Conservation (phyloP, 2,113 vertebrate genomes). For the Strix uralensis region DNA sequence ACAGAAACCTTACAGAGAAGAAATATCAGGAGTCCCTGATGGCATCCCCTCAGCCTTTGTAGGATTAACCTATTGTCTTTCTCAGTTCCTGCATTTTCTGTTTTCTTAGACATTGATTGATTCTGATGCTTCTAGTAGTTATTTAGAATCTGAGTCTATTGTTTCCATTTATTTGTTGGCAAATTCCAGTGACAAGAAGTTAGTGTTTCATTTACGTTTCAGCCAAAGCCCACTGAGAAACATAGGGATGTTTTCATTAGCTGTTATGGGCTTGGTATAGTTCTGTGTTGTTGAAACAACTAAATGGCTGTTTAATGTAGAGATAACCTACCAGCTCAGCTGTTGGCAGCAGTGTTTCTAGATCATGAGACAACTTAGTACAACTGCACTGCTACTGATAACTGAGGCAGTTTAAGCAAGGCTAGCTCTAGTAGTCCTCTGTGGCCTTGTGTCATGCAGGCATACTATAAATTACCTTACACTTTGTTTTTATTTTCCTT, state of each 20-base stretch:
- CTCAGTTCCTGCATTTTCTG: background rate
- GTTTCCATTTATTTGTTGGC: background rate
- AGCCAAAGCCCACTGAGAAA: background rate
- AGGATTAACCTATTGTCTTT: background rate
- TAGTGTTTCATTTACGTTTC: background rate
- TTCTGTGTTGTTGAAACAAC: background rate
- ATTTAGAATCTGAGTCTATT: background rate
- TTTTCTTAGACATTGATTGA: background rate
- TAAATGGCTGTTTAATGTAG: background rate
- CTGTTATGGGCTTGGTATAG: background rate
- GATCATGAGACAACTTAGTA: background rate
- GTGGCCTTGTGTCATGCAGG: background rate
- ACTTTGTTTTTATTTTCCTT: conserved; percentile 4
- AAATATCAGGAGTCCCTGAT: background rate
- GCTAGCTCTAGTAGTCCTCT: background rate
- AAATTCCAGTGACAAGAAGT: background rate
- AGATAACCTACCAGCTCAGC: background rate
- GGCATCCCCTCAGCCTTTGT: background rate
- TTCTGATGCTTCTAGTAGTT: background rate
- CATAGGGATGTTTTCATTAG: background rate
- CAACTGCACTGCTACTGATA: background rate
- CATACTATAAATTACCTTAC: background rate
- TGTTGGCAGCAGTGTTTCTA: background rate
- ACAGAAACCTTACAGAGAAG: background rate
- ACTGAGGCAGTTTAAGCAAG: background rate